Conservation (phyloP, 2,113 vertebrate genomes). For the Chloroceryle aenea region DNA sequence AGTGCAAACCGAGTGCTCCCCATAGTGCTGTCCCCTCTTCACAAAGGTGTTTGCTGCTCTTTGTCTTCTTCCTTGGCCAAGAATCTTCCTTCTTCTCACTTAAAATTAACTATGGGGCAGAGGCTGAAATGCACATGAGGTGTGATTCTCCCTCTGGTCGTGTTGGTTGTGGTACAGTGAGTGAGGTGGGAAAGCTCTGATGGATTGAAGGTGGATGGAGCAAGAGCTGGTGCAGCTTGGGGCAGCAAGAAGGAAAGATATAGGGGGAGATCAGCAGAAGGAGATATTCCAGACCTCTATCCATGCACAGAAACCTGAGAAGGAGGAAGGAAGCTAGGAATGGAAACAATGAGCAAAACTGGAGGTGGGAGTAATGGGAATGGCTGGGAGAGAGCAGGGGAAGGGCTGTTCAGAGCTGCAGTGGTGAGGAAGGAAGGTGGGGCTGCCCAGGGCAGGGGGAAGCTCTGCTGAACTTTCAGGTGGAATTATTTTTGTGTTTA, state of each 20-base stretch:
- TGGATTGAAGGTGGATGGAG: neutral
- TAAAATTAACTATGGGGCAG: neutral
- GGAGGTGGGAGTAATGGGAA: neutral
- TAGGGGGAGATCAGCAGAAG: neutral
- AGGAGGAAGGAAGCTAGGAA: neutral
- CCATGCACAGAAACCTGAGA: neutral
- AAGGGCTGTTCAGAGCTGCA: neutral
- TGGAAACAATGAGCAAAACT: neutral
- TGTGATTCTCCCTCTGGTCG: accelerated
- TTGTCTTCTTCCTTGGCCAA: neutral
- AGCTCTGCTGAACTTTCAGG: neutral
- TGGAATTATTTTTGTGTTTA: neutral
- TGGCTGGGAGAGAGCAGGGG: neutral
- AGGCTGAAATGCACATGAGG: neutral
- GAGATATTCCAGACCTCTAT: neutral
- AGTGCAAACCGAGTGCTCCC: neutral
- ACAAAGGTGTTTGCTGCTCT: neutral
- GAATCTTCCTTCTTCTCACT: neutral
- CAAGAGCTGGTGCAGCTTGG: no score
- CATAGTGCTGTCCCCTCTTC: neutral
- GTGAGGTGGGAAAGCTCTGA: neutral
- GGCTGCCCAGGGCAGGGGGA: neutral
- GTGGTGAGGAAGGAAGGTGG: neutral
- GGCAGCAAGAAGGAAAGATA: neutral
- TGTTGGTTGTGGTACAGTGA: neutral